Conservation (phyloP, 2,113 vertebrate genomes). For the Rhinolophus sinicus region DNA sequence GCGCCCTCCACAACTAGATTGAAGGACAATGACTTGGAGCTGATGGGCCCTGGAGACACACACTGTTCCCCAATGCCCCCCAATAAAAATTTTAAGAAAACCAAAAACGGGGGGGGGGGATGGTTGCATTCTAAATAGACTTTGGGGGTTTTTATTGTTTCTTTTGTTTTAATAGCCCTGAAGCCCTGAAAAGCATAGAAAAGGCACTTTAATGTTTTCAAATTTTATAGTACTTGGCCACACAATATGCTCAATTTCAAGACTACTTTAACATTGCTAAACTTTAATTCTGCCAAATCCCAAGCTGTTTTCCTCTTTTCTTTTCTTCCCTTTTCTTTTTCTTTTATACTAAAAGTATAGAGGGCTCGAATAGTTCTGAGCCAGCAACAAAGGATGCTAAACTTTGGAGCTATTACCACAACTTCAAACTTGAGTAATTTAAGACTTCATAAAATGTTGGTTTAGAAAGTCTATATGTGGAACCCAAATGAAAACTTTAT, state of each 20-base stretch:
- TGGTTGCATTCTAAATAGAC: neutral
- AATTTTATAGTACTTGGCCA: neutral
- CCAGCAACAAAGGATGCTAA: conserved; percentile 71
- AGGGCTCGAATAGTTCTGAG: conserved; percentile 58
- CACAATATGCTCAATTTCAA: neutral
- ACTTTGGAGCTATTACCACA: conserved; percentile 82
- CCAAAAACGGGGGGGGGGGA: no score
- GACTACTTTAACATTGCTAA: neutral
- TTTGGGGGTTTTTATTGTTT: neutral
- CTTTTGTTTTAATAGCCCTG: neutral
- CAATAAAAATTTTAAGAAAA: no score
- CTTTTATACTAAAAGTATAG: conserved; percentile 43
- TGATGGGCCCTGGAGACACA: no score
- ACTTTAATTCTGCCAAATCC: neutral
- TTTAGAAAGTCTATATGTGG: conserved; percentile 87
- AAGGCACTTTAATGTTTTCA: neutral
- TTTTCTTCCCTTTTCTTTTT: neutral
- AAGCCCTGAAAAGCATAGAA: neutral
- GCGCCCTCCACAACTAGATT: no score
- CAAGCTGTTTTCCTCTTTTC: conserved; percentile 10
- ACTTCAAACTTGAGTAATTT: conserved; percentile 86
- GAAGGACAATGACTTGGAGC: no score
- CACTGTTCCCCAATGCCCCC: no score
- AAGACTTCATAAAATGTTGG: conserved; percentile 87
- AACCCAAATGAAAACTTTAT: conserved; percentile 85